These are phyloP conservation scores for Clarias laeviceps DNA, from an alignment of 2,797 vertebrate species.

Conservation along the genomic window DNA sequence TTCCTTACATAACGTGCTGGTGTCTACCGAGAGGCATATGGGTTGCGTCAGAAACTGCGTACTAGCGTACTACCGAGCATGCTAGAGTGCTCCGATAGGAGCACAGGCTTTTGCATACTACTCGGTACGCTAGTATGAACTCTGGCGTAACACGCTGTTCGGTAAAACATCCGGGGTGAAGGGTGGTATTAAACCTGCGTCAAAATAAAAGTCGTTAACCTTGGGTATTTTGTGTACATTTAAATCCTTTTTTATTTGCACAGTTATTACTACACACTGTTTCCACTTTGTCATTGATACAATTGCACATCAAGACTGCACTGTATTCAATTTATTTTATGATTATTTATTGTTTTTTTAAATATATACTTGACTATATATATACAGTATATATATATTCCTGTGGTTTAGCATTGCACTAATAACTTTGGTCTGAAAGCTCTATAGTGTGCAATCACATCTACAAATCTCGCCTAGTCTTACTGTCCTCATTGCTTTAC, in stretches of 20 bases:
- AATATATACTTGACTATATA: too few relatives aligned
- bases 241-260: not conserved
- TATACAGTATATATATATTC: too few relatives aligned
- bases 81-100: not conserved
- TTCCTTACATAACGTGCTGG: conserved; percentile 49
- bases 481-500: too few relatives aligned
- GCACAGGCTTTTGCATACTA: not conserved
- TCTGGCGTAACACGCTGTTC: not conserved
- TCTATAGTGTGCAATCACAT: too few relatives aligned
- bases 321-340: not conserved
- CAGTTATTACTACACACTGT: not conserved
- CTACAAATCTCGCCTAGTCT: too few relatives aligned
- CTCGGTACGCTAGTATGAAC: not conserved
- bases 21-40: not conserved
- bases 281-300: too few relatives aligned
- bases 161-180: conserved; percentile 7
- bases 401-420: too few relatives aligned
- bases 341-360: too few relatives aligned
- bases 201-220: conserved; percentile 26
- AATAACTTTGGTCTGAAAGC: too few relatives aligned
- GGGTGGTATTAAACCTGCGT: not conserved
- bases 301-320: too few relatives aligned
- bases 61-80: not conserved
- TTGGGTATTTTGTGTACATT: too few relatives aligned
- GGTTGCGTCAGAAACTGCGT: not conserved